Percentiles rank a stretch among this genome's conserved stretches.
Conservation (phyloP, 2,888 invertebrate species). For the Entomobrya proxima region DNA sequence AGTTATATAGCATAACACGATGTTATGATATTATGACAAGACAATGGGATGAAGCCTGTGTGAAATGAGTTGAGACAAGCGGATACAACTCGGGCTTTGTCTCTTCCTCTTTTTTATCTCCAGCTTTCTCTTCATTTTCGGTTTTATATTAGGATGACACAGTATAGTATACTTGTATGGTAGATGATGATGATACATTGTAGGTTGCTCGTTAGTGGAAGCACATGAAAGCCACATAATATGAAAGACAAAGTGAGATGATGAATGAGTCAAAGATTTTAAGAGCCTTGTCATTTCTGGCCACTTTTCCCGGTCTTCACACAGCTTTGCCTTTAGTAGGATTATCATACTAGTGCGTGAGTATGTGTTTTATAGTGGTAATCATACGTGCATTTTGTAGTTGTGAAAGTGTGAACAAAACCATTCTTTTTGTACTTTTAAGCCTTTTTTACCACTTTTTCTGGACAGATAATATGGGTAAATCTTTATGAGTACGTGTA, state of each 20-base stretch:
- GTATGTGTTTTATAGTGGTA: neutral
- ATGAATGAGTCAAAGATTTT: conserved; percentile 68
- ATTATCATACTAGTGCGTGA: neutral
- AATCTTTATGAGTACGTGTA: neutral
- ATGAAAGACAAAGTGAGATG: conserved; percentile 68
- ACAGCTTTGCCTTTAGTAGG: neutral
- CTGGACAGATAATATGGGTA: neutral
- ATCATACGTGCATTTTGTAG: neutral
- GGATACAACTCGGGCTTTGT: conserved; percentile 54
- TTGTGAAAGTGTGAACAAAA: neutral
- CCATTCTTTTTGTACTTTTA: neutral
- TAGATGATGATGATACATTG: neutral
- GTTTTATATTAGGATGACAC: neutral
- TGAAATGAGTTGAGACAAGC: conserved; percentile 66
- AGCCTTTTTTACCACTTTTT: neutral
- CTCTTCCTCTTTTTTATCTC: neutral
- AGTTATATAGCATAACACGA: neutral
- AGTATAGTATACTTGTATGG: conserved; percentile 27
- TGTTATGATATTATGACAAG: conserved; percentile 42
- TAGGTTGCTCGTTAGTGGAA: conserved; percentile 42
- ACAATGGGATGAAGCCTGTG: conserved; percentile 65
- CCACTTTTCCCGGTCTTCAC: conserved; percentile 47
- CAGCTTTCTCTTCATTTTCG: neutral
- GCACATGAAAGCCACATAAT: conserved; percentile 72
- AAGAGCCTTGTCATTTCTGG: conserved; percentile 62